Conservation (phyloP, 2,888 invertebrate genomes). For the Diadromus collaris region DNA sequence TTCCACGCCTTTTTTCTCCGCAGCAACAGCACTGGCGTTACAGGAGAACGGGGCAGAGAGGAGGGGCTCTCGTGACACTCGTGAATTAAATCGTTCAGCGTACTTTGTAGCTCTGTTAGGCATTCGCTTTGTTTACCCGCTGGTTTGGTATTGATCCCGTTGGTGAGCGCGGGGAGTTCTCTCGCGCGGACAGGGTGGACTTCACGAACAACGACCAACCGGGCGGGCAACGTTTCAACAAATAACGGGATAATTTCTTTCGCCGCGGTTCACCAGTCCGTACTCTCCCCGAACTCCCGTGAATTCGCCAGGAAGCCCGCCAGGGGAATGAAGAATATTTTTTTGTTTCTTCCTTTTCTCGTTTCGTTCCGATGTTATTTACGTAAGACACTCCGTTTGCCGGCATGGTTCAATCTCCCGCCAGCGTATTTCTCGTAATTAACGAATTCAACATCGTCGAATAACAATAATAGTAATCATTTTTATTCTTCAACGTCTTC, state of each 20-base stretch:
- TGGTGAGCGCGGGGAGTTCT: constrained; percentile 5
- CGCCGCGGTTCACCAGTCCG: constrained; percentile 63
- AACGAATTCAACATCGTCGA: constrained; percentile 12
- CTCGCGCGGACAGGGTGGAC: constrained; percentile 37
- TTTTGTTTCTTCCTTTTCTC: constrained; percentile 30
- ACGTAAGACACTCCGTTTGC: constrained; percentile 51
- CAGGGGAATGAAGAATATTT: constrained; percentile 27
- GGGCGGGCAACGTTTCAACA: constrained; percentile 60
- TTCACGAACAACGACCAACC: constrained; percentile 3
- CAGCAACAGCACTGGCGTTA: constrained; percentile 21
- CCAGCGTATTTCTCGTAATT: constrained; percentile 4
- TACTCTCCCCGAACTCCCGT: constrained; percentile 47
- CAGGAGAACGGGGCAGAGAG: background rate
- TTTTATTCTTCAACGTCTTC: constrained; percentile 30
- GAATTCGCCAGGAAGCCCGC: constrained; percentile 64
- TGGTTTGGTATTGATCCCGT: constrained; percentile 67
- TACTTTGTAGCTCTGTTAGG: constrained; percentile 65
- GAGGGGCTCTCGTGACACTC: constrained; percentile 53
- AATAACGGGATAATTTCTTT: constrained; percentile 70
- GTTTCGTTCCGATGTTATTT: constrained; percentile 47
- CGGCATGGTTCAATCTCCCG: background rate
- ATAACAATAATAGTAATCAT: constrained; percentile 36
- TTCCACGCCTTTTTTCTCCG: constrained; percentile 43
- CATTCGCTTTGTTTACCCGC: constrained; percentile 65
- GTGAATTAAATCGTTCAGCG: constrained; percentile 70